A percentile compares a stretch with the other conserved stretches of the same genome.
Conservation (phyloP, 2,888 invertebrate species). For the Thereva unica region DNA sequence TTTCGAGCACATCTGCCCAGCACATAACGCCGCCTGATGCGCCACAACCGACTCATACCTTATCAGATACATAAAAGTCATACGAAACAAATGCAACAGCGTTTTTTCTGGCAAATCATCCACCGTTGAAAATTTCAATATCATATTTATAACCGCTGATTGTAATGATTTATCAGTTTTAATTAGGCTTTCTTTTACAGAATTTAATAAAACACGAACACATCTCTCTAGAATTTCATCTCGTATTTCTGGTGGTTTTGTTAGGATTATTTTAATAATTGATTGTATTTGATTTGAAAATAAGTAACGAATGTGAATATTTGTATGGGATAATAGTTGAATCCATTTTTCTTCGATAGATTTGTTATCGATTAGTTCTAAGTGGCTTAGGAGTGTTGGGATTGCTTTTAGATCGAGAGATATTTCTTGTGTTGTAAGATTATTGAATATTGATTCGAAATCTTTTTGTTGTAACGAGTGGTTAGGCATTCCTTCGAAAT, state of each 20-base stretch:
- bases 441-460: constrained; percentile 12
- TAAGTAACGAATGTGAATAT: constrained; percentile 19
- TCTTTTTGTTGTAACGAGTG: neutral
- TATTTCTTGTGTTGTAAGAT: neutral
- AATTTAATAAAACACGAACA: constrained; percentile 35
- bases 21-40: constrained; percentile 53
- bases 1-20: constrained; percentile 52
- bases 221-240: constrained; percentile 40
- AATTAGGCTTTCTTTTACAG: constrained; percentile 36
- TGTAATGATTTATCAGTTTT: constrained; percentile 39
- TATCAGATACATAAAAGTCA: constrained; percentile 53
- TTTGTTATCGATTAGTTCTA: constrained; percentile 20
- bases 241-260: neutral
- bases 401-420: constrained; percentile 21
- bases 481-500: neutral
- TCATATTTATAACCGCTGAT: constrained; percentile 41
- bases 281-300: constrained; percentile 32
- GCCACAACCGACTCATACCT: constrained; percentile 51
- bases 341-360: constrained; percentile 28
- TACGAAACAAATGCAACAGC: constrained; percentile 53
- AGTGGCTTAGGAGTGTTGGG: constrained; percentile 36
- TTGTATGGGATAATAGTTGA: constrained; percentile 29
- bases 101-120: constrained; percentile 46
- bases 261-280: constrained; percentile 13
- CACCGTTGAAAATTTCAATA: constrained; percentile 42